Evolutionary conservation across 2,113 vertebrate genomes (phyloP), one percentile per base, ranked within the genome.

Genomic region (Tinamus guttatus): DNA sequence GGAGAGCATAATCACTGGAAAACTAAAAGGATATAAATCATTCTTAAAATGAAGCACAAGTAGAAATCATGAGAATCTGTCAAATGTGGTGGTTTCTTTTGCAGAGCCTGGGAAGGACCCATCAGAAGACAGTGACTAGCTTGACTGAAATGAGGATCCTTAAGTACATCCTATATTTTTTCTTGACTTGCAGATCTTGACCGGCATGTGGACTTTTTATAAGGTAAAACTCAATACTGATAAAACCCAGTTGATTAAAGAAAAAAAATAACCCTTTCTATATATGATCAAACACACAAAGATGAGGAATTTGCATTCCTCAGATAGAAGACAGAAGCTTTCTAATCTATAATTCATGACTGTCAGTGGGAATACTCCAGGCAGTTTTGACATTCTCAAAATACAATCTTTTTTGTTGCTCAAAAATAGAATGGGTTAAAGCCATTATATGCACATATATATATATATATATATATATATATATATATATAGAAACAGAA

Each of bases 11-110:
- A 95, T 95, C 89, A 95, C 28, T 92, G 85, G 62, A 94, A 97
- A 97, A 88, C 59, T 78, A 63, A 34, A 94, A 94, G 76, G 47
- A 87, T 77, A 93, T 82, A 95, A 97, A 95, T 95, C 45, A 68
- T 83, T 93, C 86, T 87, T 81, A 88, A 60, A 60, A 41, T 94
- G 75, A 91, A 96, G 36, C 25, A 85, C 89, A 89, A 85, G 87
- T 95, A 65, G 78, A 90, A 94, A 91, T 71, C 83, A 75, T 74
- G 63, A 81, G 84, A 88, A 88, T 13, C 30, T 93, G 59, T 81
- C 79, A 85, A 38, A n/a, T 86, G 56, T 89, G 52, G 56, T 96
- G 52, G 73, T 25, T 67, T 78, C 27, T 81, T 81, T 80, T 74
- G n/a, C 49, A 54, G 21, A 90, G 8, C 18, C 63, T 6, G 9